A percentile compares a stretch with the other conserved stretches of the same genome.
Evolutionary conservation across 35 echinoderm and acorn worm species (phyloP).

Genomic region (Apostichopus parvimensis): DNA sequence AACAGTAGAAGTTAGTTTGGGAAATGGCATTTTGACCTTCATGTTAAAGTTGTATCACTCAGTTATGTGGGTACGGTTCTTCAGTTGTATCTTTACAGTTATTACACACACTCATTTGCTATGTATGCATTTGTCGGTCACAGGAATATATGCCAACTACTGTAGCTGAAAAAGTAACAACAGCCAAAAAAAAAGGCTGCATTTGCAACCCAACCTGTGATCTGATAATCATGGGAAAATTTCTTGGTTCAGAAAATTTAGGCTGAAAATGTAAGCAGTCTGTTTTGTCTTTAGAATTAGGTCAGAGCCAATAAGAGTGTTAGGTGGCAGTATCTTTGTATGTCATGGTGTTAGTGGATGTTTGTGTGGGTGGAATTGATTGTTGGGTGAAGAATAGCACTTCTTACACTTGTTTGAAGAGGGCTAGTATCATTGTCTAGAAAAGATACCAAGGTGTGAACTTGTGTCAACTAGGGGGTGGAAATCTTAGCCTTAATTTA

Average conservation of each 20-base stretch:
- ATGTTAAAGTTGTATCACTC: no score
- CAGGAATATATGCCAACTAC: no score
- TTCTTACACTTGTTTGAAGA: background rate
- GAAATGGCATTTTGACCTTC: no score
- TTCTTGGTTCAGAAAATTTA: background rate
- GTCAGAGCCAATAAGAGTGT: background rate
- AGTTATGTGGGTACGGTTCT: no score
- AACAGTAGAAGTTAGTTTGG: no score
- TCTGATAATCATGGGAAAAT: background rate
- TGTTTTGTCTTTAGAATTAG: slow-evolving; percentile 1
- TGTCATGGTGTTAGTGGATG: background rate
- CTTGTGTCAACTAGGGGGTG: no score
- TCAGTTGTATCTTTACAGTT: no score
- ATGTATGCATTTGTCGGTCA: no score
- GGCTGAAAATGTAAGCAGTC: background rate
- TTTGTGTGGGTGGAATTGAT: slow-evolving; percentile 5
- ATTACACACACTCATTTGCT: no score
- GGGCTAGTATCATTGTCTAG: background rate
- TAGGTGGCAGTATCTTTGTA: background rate
- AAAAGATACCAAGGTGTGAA: background rate
- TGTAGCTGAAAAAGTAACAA: no score
- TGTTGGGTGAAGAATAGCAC: background rate
- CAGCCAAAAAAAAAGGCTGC: background rate
- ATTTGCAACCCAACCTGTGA: background rate
- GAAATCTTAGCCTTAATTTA: background rate